Conservation (phyloP, 2,113 vertebrate genomes). For the Cichladusa arquata region DNA sequence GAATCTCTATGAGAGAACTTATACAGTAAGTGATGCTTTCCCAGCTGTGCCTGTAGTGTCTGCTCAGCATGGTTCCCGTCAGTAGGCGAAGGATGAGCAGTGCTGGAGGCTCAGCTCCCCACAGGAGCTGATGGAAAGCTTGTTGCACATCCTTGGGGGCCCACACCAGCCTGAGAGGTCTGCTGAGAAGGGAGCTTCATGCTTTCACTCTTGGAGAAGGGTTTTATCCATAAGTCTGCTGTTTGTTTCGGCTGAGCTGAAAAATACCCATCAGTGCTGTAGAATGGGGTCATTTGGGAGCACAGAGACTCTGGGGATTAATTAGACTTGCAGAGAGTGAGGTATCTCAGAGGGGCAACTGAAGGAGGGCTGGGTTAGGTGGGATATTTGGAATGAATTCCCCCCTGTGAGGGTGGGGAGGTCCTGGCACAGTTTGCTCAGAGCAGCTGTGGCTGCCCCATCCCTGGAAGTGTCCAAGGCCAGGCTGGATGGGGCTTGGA, state of each 20-base stretch:
- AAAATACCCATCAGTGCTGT: background rate
- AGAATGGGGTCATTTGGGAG: background rate
- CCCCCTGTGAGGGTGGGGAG: background rate
- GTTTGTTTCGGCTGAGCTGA: background rate
- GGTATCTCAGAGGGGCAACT: rapidly evolving
- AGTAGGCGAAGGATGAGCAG: background rate
- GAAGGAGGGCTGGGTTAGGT: background rate
- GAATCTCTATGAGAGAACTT: slow-evolving; percentile 95
- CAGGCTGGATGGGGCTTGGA: background rate
- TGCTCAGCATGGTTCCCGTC: background rate
- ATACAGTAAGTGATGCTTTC: slow-evolving; percentile 76
- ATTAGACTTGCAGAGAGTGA: background rate
- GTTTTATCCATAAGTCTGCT: background rate
- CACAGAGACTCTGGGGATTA: background rate
- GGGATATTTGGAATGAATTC: background rate
- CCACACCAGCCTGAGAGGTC: rapidly evolving
- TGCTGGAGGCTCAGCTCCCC: background rate
- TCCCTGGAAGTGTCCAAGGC: background rate
- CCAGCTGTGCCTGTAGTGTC: background rate
- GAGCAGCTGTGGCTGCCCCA: background rate
- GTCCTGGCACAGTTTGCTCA: background rate
- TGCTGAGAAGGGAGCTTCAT: background rate
- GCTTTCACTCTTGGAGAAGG: background rate
- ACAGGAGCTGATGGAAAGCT: rapidly evolving
- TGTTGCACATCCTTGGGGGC: rapidly evolving